Base-by-base conservation (phyloP, 2,797 vertebrate species). In the Artibeus jamaicensis region DNA sequence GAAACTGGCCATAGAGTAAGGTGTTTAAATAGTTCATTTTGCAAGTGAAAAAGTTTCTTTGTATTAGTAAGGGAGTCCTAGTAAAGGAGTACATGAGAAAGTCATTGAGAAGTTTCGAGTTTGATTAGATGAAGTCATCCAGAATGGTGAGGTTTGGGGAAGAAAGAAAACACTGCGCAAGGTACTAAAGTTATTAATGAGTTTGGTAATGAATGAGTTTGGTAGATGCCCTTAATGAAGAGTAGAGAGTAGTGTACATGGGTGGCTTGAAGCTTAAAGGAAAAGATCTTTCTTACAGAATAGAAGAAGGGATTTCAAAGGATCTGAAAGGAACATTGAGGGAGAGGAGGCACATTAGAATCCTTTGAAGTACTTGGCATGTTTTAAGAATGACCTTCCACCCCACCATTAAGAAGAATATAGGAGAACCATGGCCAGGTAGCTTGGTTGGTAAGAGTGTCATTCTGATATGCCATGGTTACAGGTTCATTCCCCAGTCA, bases 131-230 rank as follows among this genome's bases (percentile, higher is more conserved):
- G 18, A 93, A 93, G 53, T 74, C 76, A 86, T 34, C 50, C 21
- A 44, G 50, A n/a, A 48, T 79, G n/a, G 71, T 89, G 82, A 68
- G n/a, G 93, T 26, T 70, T 74, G 3, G n/a, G 39, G 42, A 86
- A 86, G 37, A 95, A 96, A 96, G 62, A 83, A 96, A 84, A 57
- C 39, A 74, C 24, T 57, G 34, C 57, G 3, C n/a, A 46, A 10
- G 83, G 55, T 70, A 34, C 21, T 86, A 14, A 85, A 79, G n/a
- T 50, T 91, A 88, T 70, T 59, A 78, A 0, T 82, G 44, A 86
- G 42, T 81, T 65, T 70, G 37, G 6, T 92, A 73, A 89, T 93
- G n/a, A 71, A 0, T 18, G 12, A 67, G 29, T 82, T 95, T 94
- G 29, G 16, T 83, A 34, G 39, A 59, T 83, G 15, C 11, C 50